phyloP scores from a whole-genome alignment of 2,113 vertebrate species.

The Tychaedon coryphoeus region DNA sequence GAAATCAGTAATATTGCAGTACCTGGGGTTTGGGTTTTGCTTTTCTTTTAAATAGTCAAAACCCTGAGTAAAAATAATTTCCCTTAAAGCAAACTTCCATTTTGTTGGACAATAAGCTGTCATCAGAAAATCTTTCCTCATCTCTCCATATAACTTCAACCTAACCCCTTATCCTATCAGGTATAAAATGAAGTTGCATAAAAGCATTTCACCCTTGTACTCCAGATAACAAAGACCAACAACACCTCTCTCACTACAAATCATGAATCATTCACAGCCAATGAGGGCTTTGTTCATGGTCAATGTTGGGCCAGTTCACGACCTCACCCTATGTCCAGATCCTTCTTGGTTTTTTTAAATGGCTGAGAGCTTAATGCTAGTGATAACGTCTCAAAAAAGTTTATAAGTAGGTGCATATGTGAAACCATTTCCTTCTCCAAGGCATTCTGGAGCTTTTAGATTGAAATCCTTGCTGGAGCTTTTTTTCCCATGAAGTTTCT shows the following conservation, averaged over 20 bases:
- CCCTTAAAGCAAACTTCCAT: too few relatives aligned
- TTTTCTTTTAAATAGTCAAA: too few relatives aligned
- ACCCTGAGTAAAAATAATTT: too few relatives aligned
- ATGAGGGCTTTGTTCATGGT: neutral
- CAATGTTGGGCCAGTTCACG: neutral
- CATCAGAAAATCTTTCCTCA: too few relatives aligned
- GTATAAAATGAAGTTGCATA: too few relatives aligned
- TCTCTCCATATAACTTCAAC: too few relatives aligned
- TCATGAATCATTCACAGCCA: rapidly evolving
- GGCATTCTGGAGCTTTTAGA: neutral
- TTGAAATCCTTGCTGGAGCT: neutral
- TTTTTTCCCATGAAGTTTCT: neutral
- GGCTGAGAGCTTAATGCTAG: neutral
- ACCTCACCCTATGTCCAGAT: neutral
- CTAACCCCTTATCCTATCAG: too few relatives aligned
- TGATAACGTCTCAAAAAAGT: neutral
- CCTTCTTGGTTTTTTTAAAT: neutral
- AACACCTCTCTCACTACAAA: neutral
- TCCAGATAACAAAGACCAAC: neutral
- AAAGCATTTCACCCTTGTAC: neutral
- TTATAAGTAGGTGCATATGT: neutral
- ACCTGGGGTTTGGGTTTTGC: too few relatives aligned
- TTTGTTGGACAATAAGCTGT: too few relatives aligned
- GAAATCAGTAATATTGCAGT: too few relatives aligned
- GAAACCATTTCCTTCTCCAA: neutral